These are phyloP conservation scores for Ceraclea dissimilis DNA, from an alignment of 2,888 invertebrate genomes.

Conservation along the genomic window DNA sequence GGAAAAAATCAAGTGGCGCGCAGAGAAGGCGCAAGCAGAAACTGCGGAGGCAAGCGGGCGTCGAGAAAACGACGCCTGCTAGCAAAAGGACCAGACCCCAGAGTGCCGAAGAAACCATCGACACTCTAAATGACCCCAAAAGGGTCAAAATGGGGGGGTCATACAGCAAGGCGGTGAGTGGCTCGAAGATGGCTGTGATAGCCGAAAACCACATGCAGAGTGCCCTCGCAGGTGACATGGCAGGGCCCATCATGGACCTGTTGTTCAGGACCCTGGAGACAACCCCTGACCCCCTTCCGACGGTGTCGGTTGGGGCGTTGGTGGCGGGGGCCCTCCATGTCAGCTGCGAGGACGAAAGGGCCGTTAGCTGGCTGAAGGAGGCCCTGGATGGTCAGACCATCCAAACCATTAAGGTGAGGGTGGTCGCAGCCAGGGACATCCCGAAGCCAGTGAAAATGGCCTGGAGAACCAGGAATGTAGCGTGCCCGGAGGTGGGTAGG, in stretches of 20 bases:
- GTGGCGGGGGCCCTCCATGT: too few species aligned
- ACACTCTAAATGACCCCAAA: not conserved
- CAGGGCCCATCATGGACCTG: too few species aligned
- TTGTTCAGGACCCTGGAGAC: not conserved
- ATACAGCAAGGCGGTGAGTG: not conserved
- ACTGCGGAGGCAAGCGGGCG: not conserved
- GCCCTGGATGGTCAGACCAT: too few species aligned
- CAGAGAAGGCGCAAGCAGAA: not conserved
- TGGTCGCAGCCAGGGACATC: too few species aligned
- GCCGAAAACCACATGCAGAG: not conserved
- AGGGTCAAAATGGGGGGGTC: not conserved
- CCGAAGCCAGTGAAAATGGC: too few species aligned
- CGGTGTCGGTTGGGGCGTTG: not conserved
- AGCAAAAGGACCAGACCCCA: not conserved
- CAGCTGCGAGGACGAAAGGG: too few species aligned
- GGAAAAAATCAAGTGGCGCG: not conserved
- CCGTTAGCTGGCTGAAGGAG: too few species aligned
- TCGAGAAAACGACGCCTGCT: not conserved
- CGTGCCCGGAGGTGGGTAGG: too few species aligned
- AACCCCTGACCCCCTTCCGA: not conserved
- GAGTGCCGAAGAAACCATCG: not conserved
- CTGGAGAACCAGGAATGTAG: too few species aligned
- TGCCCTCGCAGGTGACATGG: not conserved
- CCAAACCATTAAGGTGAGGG: too few species aligned
- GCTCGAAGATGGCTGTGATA: not conserved